phyloP scores from a whole-genome alignment of 2,888 invertebrate species.

The Monopis laevigella region DNA sequence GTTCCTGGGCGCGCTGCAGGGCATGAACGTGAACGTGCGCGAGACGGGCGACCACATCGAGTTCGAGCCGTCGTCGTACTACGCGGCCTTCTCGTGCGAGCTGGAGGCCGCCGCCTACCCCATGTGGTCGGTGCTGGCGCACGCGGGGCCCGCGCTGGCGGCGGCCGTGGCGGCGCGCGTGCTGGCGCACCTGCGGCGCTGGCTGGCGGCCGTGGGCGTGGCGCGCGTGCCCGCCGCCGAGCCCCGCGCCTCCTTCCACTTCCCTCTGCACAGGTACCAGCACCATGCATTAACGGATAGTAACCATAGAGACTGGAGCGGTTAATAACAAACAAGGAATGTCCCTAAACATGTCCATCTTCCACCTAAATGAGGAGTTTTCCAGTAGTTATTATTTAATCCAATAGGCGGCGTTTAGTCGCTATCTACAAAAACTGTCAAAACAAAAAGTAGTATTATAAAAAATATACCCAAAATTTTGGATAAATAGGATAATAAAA shows the following conservation, averaged over 20 bases:
- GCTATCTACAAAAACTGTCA: too few relatives aligned
- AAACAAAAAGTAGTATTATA: too few relatives aligned
- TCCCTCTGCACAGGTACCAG: constrained; percentile 96
- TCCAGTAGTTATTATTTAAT: too few relatives aligned
- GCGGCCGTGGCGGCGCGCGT: constrained; percentile 80
- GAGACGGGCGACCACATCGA: constrained; percentile 93
- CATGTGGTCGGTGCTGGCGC: constrained; percentile 96
- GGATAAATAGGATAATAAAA: too few relatives aligned
- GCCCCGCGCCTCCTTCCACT: constrained; percentile 87
- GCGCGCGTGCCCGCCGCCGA: constrained; percentile 85
- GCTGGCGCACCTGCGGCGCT: constrained; percentile 81
- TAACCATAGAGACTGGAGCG: too few relatives aligned
- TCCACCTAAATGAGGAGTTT: too few relatives aligned
- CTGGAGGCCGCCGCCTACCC: constrained; percentile 96
- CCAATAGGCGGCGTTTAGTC: too few relatives aligned
- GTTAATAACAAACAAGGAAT: too few relatives aligned
- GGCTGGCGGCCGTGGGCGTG: constrained; percentile 86
- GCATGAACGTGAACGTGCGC: constrained; percentile 96
- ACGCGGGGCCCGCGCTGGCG: constrained; percentile 79
- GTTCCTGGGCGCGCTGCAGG: constrained; percentile 94
- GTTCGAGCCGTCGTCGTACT: constrained; percentile 97
- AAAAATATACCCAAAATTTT: too few relatives aligned
- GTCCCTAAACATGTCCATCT: too few relatives aligned
- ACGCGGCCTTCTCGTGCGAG: constrained; percentile 97
- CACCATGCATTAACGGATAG: too few relatives aligned